Evolutionary conservation across 2,113 vertebrate species (phyloP), one percentile per base, ranked within the genome.

Genomic region (Scatophagus argus): DNA sequence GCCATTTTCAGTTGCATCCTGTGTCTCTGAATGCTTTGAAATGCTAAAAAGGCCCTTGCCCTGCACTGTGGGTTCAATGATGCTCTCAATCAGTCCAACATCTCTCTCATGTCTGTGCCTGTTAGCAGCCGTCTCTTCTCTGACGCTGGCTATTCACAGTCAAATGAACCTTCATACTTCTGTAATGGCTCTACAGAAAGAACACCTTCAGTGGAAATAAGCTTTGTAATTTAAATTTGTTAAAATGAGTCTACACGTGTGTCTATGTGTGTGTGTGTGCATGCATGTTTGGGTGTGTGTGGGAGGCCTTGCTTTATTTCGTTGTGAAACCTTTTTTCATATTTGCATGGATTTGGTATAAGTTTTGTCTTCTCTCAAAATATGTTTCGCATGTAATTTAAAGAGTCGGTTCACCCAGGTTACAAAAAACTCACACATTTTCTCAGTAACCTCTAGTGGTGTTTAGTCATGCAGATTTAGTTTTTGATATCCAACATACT

Each of bases 41-140:
- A 91, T 93, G 91, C 87, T 92, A 93, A 93, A 85, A 10, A 81
- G 86, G 64, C 60, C 67, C 75, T 74, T 49, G 39, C 58, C 4
- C 58, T 10, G 27, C 58, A 34, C 68, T 29, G 29, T 31, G 54
- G 59, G 60, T 77, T 88, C 72, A 84, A 73, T 74, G 80, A 82
- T 38, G 75, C 67, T 66, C 82, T 82, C 74, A 76, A 63, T 80
- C 56, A 51, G 82, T 52, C 71, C 81, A 71, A 31, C 34, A 41
- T 67, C 71, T 54, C 68, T 85, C 81, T 87, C 63, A 75, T 84
- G 76, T 86, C 46, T 54, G 69, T 13, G 36, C 39, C 52, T 66
- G 74, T 71, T 58, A 63, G 54, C 0, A 19, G 46, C 58, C 11
- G 51, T 68, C 77, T 86, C 61, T 38, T 51, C 74, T 81, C 71